Conservation (phyloP, 2,797 vertebrate species). For the Hippocampus kuda region DNA sequence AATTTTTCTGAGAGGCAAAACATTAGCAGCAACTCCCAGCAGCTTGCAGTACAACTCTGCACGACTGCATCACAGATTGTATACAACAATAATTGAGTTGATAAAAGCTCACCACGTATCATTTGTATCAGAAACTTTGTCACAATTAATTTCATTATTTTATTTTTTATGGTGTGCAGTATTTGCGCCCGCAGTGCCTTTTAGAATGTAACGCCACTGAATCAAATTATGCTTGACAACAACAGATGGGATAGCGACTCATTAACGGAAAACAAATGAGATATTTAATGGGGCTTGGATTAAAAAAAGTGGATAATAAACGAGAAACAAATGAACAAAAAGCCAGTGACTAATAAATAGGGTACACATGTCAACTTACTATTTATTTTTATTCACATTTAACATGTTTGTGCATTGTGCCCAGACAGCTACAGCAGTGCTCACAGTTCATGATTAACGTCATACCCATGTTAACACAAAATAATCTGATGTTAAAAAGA, state of each 20-base stretch:
- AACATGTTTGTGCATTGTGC: constrained; percentile 42
- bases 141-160: neutral
- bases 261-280: constrained; percentile 2
- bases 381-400: constrained; percentile 57
- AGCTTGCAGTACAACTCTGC: neutral
- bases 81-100: neutral
- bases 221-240: neutral
- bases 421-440: constrained; percentile 51
- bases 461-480: constrained; percentile 47
- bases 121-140: neutral
- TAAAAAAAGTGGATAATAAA: neutral
- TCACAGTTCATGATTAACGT: constrained; percentile 34
- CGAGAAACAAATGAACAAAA: constrained; percentile 11
- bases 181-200: neutral
- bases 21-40: neutral
- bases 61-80: neutral
- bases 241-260: constrained; percentile 1
- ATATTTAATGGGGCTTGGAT: neutral
- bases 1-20: neutral
- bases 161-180: neutral
- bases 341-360: constrained; percentile 17
- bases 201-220: neutral
- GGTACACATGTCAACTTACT: constrained; percentile 28
- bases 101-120: neutral
- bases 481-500: constrained; percentile 49